Evolutionary conservation across 2,888 invertebrate species (phyloP).

Genomic region (Ophioninae sp.): DNA sequence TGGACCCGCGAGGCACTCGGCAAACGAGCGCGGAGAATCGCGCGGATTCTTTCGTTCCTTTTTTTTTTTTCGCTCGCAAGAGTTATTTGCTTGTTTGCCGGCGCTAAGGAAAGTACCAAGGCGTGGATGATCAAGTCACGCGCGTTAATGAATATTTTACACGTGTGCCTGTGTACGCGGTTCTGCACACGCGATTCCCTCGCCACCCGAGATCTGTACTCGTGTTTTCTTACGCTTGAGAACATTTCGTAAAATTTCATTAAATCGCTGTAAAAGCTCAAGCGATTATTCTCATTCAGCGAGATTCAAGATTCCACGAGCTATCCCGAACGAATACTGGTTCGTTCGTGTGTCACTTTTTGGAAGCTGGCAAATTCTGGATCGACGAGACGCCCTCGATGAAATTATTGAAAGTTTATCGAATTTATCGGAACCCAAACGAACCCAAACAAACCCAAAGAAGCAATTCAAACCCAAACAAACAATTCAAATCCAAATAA

Average conservation of each 20-base stretch:
- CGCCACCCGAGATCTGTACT: not conserved
- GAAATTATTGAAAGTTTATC: too few relatives aligned
- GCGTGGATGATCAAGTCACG: conserved; percentile 39
- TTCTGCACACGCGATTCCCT: not conserved
- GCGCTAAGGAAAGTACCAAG: conserved; percentile 21
- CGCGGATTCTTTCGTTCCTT: not conserved
- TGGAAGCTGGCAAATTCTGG: too few relatives aligned
- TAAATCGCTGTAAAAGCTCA: not conserved
- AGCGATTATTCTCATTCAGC: not conserved
- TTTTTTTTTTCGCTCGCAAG: not conserved
- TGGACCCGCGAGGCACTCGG: conserved; percentile 17
- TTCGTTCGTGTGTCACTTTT: too few relatives aligned
- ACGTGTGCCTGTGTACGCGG: not conserved
- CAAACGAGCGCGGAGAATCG: conserved; percentile 13
- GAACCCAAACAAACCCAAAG: too few relatives aligned
- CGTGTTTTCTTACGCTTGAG: not conserved
- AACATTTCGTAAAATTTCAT: not conserved
- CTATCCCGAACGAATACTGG: not conserved
- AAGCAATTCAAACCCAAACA: not conserved
- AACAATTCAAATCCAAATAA: not conserved
- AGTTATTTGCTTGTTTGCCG: conserved; percentile 30
- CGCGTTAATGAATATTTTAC: conserved; percentile 15
- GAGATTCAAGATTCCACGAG: not conserved
- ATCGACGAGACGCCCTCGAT: too few relatives aligned
- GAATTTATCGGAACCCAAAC: too few relatives aligned